Evolutionary conservation across 1,140 invertebrate species (phyloP), one percentile per base, ranked within the genome.

Genomic region (Drosophila orosa): DNA sequence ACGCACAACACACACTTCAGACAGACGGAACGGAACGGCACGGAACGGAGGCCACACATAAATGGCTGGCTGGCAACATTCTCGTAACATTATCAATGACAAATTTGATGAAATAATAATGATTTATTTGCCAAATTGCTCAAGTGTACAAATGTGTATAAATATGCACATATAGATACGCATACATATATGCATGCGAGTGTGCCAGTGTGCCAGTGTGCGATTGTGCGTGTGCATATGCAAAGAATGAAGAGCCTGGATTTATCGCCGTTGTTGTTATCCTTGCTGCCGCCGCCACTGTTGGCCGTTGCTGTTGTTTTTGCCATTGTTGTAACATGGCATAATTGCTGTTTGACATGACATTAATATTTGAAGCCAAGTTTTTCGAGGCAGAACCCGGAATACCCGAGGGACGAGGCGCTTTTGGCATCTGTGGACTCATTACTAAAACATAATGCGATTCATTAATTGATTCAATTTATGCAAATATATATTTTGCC

Each of bases 61-160:
- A 67, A 83, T 66, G 71, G 80, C 74, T 66, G 71, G 80, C 74
- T 80, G 68, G 72, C 66, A 78, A 78, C 75, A 72, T 71, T 78
- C 73, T 78, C 42, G 66, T 56, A 66, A 75, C 82, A 83, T 83
- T 87, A 87, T 87, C 84, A 87, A 89, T 87, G 84, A 87, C 84
- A 87, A 87, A 87, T 87, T 87, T 87, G 84, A 80, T 87, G 81
- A 87, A 87, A 87, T 87, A 87, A 87, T 87, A 89, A 87, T 87
- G 84, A 85, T 85, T 85, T 89, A 84, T 89, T 83, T 89, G 83
- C 42, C 78, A 83, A 87, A 89, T 87, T 89, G 84, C 84, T 87
- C 84, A 89, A 89, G 84, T 80, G 80, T 83, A 69, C 59, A 60
- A 63, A 68, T 60, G 57, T 65, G 54, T 78, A 59, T 71, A 71